Base-by-base conservation (phyloP, 2,888 invertebrate genomes). In the Syrphus vitripennis region DNA sequence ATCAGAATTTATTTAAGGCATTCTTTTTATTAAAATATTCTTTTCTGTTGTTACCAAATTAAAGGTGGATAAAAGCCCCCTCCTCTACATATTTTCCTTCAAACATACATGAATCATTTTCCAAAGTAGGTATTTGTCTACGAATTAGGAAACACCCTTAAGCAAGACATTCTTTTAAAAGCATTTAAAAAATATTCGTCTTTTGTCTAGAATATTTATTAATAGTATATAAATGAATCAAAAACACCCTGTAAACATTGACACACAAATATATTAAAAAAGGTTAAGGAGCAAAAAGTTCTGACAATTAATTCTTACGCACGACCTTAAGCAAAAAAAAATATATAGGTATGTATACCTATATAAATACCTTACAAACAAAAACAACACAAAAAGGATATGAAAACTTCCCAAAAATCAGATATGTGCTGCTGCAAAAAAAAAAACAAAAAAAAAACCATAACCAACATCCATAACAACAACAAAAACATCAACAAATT, bases 271-370 rank as follows among this genome's bases (percentile, higher is more conserved):
- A 63, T 31, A n/a, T 45, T 4, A 50, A 0, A 29, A 2, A 16
- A 45, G 19, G 12, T 31, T 7, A 26, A 40, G n/a, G 24, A 67
- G n/a, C 21, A 67, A 50, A 67, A 50, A 67, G 31, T 57, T 34
- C 42, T 40, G 48, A 50, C 67, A 74, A 79, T 79, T 71, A 75
- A 83, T 83, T 74, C 70, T 16, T 71, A 70, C 61, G 80, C 75
- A 76, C 75, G 79, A 83, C 75, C 83, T 83, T 79, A 67, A 69
- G 29, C 31, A 50, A 48, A 50, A 69, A 71, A n/a, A 1, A 34
- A 31, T n/a, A n/a, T n/a, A n/a, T n/a, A n/a, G n/a, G n/a, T n/a
- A n/a, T n/a, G n/a, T n/a, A n/a, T n/a, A n/a, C n/a, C n/a, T n/a
- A 61, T 9, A 24, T 1, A 12, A 31, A n/a, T 6, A 42, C 14